Evolutionary conservation across 2,888 invertebrate genomes (phyloP), one percentile per base, ranked within the genome.

Genomic region (Melanotus villosus): DNA sequence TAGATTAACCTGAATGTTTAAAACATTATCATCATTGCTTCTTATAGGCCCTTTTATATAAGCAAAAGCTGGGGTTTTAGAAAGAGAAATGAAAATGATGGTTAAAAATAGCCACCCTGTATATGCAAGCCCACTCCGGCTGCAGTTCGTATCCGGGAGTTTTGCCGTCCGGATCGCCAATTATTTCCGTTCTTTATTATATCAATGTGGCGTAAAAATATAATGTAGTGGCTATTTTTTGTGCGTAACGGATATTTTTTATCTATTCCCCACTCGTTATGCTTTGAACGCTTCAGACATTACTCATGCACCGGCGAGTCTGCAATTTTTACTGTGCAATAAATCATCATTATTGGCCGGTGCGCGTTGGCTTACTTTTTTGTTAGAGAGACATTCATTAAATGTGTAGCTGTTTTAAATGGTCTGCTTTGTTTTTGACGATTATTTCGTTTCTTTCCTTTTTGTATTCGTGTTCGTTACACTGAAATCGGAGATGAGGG

Each of bases 321-420:
- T 85, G 86, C 86, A 86, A 87, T 87, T 87, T 87, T 87, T 87
- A 85, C 86, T 83, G 84, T 85, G 84, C 85, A 82, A 87, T 88
- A 88, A 88, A 88, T 88, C 87, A 87, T 87, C 87, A 88, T 88
- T 88, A 88, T 87, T 87, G 86, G 86, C 84, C 84, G 81, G 82
- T 83, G 80, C 77, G 65, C 65, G 65, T 65, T 65, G 50, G 58
- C 50, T 65, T 65, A 65, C 57, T 65, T 65, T 78, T 77, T 79
- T 77, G 74, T 73, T 57, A 65, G 70, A 77, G 71, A 76, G 77
- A 77, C 78, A 77, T 78, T 76, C 79, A 79, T 79, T 79, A 72
- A 78, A 77, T 73, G 73, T 76, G 76, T 75, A 78, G 79, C 80
- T 79, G 73, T 80, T 75, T 80, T 80, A 79, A 81, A 80, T 80